These are phyloP conservation scores for Gymnothorax reevesii DNA, from an alignment of 2,797 vertebrate genomes.

Conservation along the genomic window DNA sequence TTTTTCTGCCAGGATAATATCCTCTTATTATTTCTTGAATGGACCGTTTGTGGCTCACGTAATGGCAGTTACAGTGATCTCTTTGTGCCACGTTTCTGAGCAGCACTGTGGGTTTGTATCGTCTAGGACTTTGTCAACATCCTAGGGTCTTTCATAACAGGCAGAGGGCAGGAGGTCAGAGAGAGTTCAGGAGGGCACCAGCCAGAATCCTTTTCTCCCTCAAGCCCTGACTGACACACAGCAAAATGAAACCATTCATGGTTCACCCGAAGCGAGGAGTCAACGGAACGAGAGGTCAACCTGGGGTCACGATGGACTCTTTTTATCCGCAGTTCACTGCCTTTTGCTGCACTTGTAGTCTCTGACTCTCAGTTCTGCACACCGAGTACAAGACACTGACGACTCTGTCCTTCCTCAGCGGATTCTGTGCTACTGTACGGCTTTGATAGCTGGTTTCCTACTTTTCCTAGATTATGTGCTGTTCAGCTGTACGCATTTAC, in stretches of 20 bases:
- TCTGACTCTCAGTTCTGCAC: neutral
- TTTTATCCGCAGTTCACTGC: neutral
- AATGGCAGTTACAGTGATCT: neutral
- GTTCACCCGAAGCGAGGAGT: constrained; percentile 1
- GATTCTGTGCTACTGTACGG: neutral
- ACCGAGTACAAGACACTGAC: neutral
- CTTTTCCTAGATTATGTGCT: neutral
- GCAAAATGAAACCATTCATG: neutral
- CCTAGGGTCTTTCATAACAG: neutral
- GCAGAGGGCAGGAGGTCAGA: neutral
- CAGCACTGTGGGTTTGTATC: neutral
- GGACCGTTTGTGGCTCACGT: constrained; percentile 52
- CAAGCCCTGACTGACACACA: neutral
- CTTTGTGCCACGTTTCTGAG: neutral
- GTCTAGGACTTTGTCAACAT: neutral
- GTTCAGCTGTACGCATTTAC: neutral
- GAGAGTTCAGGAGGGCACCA: neutral
- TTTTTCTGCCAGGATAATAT: constrained; percentile 49
- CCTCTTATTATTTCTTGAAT: constrained; percentile 56
- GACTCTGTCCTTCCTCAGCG: neutral
- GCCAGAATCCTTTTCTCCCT: constrained; percentile 18
- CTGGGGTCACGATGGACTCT: neutral
- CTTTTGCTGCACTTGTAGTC: constrained; percentile 1
- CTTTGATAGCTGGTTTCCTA: neutral
- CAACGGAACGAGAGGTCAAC: neutral